A percentile compares a stretch with the other conserved stretches of the same genome.
Conservation (phyloP, 2,797 vertebrate species). For the Chloroceryle amazona region DNA sequence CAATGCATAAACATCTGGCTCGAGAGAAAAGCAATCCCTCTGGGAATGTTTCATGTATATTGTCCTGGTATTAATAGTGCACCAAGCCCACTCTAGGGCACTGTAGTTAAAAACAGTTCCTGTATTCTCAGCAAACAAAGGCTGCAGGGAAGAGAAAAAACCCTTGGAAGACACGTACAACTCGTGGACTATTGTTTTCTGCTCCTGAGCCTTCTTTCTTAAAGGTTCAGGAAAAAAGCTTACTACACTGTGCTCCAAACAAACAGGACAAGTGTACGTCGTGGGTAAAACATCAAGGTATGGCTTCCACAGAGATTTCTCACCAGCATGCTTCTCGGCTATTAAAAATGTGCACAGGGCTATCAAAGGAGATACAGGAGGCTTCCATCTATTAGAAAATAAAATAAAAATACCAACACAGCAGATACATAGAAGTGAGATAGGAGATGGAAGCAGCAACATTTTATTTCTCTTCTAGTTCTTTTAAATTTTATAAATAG, state of each 20-base stretch:
- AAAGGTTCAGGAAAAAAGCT: slow-evolving; percentile 83
- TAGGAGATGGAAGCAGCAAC: not conserved
- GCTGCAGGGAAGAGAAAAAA: slow-evolving; percentile 90
- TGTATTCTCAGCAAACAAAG: slow-evolving; percentile 82
- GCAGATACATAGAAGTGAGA: not conserved
- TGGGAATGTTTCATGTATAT: slow-evolving; percentile 87
- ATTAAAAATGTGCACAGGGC: slow-evolving; percentile 91
- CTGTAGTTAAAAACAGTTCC: slow-evolving; percentile 84
- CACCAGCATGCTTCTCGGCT: slow-evolving; percentile 85
- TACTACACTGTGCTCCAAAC: slow-evolving; percentile 79
- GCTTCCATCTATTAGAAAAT: slow-evolving; percentile 86
- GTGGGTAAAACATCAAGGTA: slow-evolving; percentile 90
- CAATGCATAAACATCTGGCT: slow-evolving; percentile 88
- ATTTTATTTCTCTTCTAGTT: not conserved
- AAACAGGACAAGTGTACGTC: slow-evolving; percentile 89
- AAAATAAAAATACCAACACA: not conserved
- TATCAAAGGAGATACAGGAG: slow-evolving; percentile 86
- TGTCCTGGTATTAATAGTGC: slow-evolving; percentile 93
- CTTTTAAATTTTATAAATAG: not conserved
- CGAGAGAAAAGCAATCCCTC: slow-evolving; percentile 82
- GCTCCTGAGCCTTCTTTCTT: slow-evolving; percentile 80
- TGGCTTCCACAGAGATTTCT: slow-evolving; percentile 88
- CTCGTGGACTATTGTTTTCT: slow-evolving; percentile 80
- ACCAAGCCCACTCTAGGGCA: slow-evolving; percentile 94
- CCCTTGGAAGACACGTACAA: slow-evolving; percentile 79